Evolutionary conservation across 1,140 invertebrate genomes (phyloP).

Genomic region (Drosophila burlai): DNA sequence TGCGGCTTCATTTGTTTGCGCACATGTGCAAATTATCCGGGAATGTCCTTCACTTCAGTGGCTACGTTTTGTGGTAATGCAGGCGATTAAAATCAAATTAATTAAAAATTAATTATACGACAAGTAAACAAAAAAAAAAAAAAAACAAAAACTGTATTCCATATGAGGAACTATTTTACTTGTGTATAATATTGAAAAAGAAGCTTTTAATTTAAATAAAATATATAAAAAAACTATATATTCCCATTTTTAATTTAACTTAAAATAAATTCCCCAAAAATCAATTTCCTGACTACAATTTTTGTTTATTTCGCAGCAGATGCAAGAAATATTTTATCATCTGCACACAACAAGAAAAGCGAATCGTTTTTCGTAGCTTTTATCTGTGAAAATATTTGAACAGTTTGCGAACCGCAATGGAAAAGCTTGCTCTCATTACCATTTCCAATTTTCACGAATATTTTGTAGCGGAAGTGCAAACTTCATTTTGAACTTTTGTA

Average conservation of each 20-base stretch:
- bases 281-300: neutral
- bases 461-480: slow-evolving; percentile 13
- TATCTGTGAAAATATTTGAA: slow-evolving; percentile 22
- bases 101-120: slow-evolving; percentile 64
- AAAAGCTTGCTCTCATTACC: slow-evolving; percentile 20
- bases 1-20: slow-evolving; percentile 65
- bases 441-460: slow-evolving; percentile 17
- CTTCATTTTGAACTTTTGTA: slow-evolving; percentile 44
- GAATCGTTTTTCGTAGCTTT: slow-evolving; percentile 4
- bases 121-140: slow-evolving; percentile 21
- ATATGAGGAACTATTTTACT: neutral
- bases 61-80: slow-evolving; percentile 18
- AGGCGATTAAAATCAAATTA: slow-evolving; percentile 75
- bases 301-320: neutral
- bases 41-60: slow-evolving; percentile 18
- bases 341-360: too few species aligned
- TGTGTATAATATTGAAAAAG: neutral
- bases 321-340: neutral
- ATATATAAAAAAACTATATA: neutral
- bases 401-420: slow-evolving; percentile 6
- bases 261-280: neutral
- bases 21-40: slow-evolving; percentile 54
- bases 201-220: neutral
- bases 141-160: neutral
- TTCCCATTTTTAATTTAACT: neutral